phyloP scores from a whole-genome alignment of 1,140 invertebrate species.

The Drosophila albomicans region DNA sequence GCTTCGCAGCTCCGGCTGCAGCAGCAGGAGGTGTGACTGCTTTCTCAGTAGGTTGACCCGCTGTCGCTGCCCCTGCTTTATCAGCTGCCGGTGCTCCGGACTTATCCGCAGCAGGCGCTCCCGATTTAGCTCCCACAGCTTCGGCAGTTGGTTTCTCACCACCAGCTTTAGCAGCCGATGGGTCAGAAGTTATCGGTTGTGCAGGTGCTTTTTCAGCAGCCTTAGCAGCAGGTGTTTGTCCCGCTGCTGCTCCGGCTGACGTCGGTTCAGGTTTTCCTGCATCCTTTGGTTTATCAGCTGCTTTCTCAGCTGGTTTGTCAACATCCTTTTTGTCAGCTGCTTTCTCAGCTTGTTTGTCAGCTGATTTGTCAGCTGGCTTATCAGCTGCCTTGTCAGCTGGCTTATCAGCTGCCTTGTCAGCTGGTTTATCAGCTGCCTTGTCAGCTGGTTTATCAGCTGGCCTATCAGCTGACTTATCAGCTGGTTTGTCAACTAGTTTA shows the following conservation, averaged over 20 bases:
- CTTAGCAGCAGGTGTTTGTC: not conserved
- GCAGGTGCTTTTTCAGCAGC: not conserved
- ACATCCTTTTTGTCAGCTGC: slow-evolving; percentile 1
- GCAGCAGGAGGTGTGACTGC: too few relatives aligned
- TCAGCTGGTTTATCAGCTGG: slow-evolving; percentile 1
- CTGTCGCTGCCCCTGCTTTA: too few relatives aligned
- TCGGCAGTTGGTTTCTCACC: not conserved
- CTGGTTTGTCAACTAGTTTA: not conserved
- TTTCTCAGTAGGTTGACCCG: not conserved
- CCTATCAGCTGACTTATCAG: not conserved
- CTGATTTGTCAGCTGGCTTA: not conserved
- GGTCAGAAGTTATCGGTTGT: not conserved
- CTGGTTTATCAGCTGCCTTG: not conserved
- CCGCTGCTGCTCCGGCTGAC: not conserved
- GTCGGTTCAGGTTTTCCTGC: not conserved
- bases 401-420: not conserved
- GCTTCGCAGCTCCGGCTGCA: too few relatives aligned
- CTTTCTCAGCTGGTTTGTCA: not conserved
- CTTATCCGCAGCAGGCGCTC: too few relatives aligned
- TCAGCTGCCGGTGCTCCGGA: too few relatives aligned
- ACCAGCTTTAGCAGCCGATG: not conserved
- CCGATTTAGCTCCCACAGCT: too few relatives aligned
- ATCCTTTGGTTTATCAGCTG: not conserved
- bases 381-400: not conserved
- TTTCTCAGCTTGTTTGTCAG: not conserved